Base-by-base conservation (phyloP, 2,888 invertebrate genomes). In the Xestoiulus laeticollis region DNA sequence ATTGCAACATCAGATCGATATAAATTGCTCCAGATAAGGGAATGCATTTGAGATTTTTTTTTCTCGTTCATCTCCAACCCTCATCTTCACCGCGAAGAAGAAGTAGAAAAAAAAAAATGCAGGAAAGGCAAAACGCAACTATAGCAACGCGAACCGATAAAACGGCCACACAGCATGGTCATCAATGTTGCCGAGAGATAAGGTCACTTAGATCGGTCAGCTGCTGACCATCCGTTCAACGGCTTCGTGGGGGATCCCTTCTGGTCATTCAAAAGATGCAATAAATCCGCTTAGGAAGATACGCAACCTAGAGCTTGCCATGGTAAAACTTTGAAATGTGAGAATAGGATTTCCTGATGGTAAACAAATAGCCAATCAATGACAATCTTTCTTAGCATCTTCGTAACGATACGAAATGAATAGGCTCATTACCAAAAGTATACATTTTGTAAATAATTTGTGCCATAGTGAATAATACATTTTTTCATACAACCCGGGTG, bases 21-120 rank as follows among this genome's bases (percentile, higher is more conserved):
- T 68, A 68, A 68, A 68, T 68, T 68, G 68, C 68, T 68, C 68
- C 68, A 68, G 68, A 68, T 68, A 68, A 68, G 68, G 68, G 68
- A 68, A 68, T 68, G 68, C 68, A 68, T 26, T 68, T 19, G 53
- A 68, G 68, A 68, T 68, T 68, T 68, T 68, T 68, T 68, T 68
- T 68, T 48, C 16, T 19, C 59, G 68, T 68, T 26, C 68, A 68
- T 68, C 68, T 68, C 26, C 22, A 26, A 22, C 68, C 68, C 68
- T 26, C 68, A 68, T 68, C 26, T 68, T 68, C 68, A 26, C 68
- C 68, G 12, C 68, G n/a, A 8, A 68, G 4, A 68, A 26, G 26
- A 68, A 6, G 8, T 1, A 53, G 2, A 53, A 16, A 53, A 16
- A 53, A 53, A 53, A 53, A 53, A 19, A 5, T n/a, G 19, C 1